A percentile compares a stretch with the other conserved stretches of the same genome.
phyloP scores from a whole-genome alignment of 2,888 invertebrate genomes.

The Noctuana brunneofusca region DNA sequence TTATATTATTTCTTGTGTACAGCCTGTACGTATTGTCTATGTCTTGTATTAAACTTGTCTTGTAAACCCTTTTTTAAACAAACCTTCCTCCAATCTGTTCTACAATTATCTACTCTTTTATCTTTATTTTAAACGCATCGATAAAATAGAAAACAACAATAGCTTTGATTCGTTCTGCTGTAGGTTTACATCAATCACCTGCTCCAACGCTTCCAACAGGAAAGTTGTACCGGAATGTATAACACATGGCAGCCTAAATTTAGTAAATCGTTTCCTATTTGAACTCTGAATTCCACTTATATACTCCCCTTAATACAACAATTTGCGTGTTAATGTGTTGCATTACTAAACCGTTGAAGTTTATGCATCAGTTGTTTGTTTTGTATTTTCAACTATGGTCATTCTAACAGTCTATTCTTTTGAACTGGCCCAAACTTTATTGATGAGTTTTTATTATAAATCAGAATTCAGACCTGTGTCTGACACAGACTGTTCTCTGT shows the following conservation, averaged over 20 bases:
- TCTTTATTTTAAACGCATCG: conserved; percentile 26
- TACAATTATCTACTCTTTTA: conserved; percentile 8
- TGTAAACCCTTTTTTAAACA: not conserved
- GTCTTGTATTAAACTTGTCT: not conserved
- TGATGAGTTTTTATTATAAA: too few relatives aligned
- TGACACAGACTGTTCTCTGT: too few relatives aligned
- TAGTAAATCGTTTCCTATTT: conserved; percentile 67
- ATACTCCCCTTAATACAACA: too few relatives aligned
- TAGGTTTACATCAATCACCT: conserved; percentile 29
- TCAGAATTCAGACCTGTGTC: too few relatives aligned
- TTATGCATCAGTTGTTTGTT: too few relatives aligned
- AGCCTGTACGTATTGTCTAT: not conserved
- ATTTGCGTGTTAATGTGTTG: too few relatives aligned
- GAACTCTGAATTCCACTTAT: conserved; percentile 42
- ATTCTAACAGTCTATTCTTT: too few relatives aligned
- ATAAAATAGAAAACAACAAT: conserved; percentile 15
- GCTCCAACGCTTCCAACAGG: conserved; percentile 2
- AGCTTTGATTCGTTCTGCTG: conserved; percentile 24
- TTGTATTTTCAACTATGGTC: too few relatives aligned
- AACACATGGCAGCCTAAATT: conserved; percentile 67
- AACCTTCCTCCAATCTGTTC: not conserved
- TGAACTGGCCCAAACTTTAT: too few relatives aligned
- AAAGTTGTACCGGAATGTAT: conserved; percentile 31
- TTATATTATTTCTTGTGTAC: not conserved
- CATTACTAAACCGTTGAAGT: too few relatives aligned